These are phyloP conservation scores for Mesaphorura yosii DNA, from an alignment of 1,140 invertebrate genomes.

Conservation along the genomic window DNA sequence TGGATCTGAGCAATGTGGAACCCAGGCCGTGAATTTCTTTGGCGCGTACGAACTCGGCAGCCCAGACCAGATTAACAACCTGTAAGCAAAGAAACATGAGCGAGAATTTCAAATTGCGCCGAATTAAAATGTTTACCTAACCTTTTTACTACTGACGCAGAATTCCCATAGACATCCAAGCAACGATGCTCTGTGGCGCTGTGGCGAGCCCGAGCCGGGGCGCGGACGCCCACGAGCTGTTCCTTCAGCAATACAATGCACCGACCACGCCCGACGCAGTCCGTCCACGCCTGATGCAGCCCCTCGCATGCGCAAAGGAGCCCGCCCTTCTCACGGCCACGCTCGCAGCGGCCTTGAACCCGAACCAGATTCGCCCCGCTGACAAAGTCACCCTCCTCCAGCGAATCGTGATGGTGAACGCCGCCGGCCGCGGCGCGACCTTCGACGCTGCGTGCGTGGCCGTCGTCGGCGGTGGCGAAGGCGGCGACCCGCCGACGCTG, in stretches of 20 bases:
- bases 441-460: neutral
- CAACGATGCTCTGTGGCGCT: conserved; percentile 61
- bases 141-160: neutral
- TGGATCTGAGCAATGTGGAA: conserved; percentile 4
- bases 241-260: conserved; percentile 8
- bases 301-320: conserved; percentile 9
- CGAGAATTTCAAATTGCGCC: neutral
- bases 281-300: conserved; percentile 5
- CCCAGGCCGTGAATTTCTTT: conserved; percentile 12
- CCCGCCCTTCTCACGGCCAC: neutral
- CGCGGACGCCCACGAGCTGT: conserved; percentile 3
- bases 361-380: neutral
- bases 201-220: conserved; percentile 58
- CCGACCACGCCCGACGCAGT: neutral
- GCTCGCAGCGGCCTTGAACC: neutral
- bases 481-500: neutral
- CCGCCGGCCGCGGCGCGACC: neutral
- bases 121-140: neutral
- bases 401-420: neutral
- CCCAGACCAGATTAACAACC: neutral
- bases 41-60: conserved; percentile 6
- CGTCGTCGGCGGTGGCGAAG: neutral
- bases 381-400: neutral
- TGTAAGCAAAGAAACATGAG: conserved; percentile 3
- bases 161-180: conserved; percentile 20